Conservation (phyloP, 2,113 vertebrate genomes). For the Dunckerocampus dactyliophorus region DNA sequence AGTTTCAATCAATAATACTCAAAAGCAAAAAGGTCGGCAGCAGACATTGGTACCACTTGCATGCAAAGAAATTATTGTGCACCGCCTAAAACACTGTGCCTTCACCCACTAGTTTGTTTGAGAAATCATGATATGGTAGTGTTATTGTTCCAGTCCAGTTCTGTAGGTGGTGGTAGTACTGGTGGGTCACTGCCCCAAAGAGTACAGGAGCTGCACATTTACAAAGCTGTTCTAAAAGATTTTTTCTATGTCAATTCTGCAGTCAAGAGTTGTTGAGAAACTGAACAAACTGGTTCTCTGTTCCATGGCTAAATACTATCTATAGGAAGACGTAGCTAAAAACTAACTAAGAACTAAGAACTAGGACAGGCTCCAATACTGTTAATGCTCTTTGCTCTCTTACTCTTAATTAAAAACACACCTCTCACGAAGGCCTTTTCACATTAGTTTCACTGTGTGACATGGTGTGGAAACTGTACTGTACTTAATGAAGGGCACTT, state of each 20-base stretch:
- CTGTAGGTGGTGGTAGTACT: not conserved
- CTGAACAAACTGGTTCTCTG: not conserved
- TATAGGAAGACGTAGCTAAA: too few relatives aligned
- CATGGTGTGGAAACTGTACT: constrained; percentile 7
- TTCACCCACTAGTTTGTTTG: not conserved
- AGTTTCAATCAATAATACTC: constrained; percentile 34
- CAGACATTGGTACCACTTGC: constrained; percentile 5
- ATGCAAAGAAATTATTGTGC: not conserved
- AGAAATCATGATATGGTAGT: not conserved
- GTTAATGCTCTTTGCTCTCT: not conserved
- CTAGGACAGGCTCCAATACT: not conserved
- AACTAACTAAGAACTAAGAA: too few relatives aligned
- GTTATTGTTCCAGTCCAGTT: not conserved
- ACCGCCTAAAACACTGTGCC: not conserved
- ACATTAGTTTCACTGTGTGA: not conserved
- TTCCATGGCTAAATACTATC: not conserved
- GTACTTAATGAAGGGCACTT: constrained; percentile 16
- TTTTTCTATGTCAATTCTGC: too few relatives aligned
- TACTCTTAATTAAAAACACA: constrained; percentile 3
- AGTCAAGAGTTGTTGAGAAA: not conserved
- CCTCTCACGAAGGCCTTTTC: not conserved
- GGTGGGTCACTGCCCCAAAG: too few relatives aligned
- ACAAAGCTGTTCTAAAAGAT: too few relatives aligned
- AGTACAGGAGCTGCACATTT: not conserved
- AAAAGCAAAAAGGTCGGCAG: constrained; percentile 6